Conservation (phyloP, 2,888 invertebrate genomes). For the Melipona beecheii region DNA sequence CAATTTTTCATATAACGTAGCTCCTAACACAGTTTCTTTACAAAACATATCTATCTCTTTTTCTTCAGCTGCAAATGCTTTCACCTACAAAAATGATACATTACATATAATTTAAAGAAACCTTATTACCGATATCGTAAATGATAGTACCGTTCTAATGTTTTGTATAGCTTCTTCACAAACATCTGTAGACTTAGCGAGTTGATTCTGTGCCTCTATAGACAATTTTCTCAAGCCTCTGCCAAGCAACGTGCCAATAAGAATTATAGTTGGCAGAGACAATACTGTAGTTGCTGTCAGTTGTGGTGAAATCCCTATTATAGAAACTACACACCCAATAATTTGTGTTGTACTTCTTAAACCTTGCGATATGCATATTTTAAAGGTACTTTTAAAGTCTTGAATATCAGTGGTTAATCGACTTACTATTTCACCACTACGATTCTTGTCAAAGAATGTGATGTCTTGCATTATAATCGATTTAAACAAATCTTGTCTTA, state of each 20-base stretch:
- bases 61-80: slow-evolving; percentile 97
- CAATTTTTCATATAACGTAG: slow-evolving; percentile 90
- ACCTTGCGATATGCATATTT: slow-evolving; percentile 96
- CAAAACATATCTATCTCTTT: slow-evolving; percentile 90
- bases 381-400: slow-evolving; percentile 98
- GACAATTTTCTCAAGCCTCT: slow-evolving; percentile 91
- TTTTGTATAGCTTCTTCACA: slow-evolving; percentile 97
- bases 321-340: slow-evolving; percentile 90
- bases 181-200: slow-evolving; percentile 93
- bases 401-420: slow-evolving; percentile 97
- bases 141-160: slow-evolving; percentile 91
- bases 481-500: slow-evolving; percentile 93
- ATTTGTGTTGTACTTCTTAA: slow-evolving; percentile 94
- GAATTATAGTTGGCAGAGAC: slow-evolving; percentile 94
- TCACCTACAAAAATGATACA: slow-evolving; percentile 72
- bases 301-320: slow-evolving; percentile 95
- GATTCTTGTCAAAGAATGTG: slow-evolving; percentile 94
- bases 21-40: slow-evolving; percentile 90
- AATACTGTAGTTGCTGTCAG: slow-evolving; percentile 93
- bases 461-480: slow-evolving; percentile 95
- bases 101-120: slow-evolving; percentile 1
- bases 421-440: slow-evolving; percentile 96
- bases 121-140: background rate
- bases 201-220: slow-evolving; percentile 92
- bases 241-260: slow-evolving; percentile 93